These are phyloP conservation scores for Clarias macrocephalus DNA, from an alignment of 2,113 vertebrate genomes.

Conservation along the genomic window DNA sequence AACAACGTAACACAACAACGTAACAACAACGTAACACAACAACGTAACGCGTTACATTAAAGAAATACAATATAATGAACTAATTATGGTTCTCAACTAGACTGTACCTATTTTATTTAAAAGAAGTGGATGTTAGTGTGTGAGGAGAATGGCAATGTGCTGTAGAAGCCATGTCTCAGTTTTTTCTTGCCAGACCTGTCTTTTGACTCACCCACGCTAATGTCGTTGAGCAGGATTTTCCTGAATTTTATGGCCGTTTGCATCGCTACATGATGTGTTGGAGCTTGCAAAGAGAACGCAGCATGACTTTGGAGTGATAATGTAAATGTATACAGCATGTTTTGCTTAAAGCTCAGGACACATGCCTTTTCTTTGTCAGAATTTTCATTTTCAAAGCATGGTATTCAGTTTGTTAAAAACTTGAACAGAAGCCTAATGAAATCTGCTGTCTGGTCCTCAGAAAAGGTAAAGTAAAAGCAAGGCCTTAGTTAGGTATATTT, in stretches of 20 bases:
- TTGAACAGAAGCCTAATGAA: background rate
- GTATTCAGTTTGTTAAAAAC: background rate
- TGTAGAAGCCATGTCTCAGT: background rate
- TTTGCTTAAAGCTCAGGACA: background rate
- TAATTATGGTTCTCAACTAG: background rate
- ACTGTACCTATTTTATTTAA: background rate
- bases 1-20: too few species aligned
- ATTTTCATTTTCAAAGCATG: background rate
- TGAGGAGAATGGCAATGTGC: background rate
- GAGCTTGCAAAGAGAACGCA: background rate
- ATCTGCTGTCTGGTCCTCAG: background rate
- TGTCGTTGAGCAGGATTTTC: constrained; percentile 22
- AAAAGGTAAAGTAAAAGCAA: background rate
- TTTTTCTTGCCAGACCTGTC: background rate
- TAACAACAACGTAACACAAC: too few species aligned
- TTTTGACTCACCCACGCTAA: background rate
- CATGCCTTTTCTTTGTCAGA: background rate
- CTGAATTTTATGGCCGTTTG: background rate
- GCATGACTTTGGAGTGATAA: background rate
- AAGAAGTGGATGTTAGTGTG: background rate
- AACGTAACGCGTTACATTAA: too few species aligned
- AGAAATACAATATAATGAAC: too few species aligned
- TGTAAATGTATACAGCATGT: background rate
- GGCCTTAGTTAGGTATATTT: background rate
- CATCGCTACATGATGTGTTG: background rate